These are phyloP conservation scores for Henricia sp. DNA, from an alignment of 53 echinoderm and acorn worm species.

Conservation along the genomic window DNA sequence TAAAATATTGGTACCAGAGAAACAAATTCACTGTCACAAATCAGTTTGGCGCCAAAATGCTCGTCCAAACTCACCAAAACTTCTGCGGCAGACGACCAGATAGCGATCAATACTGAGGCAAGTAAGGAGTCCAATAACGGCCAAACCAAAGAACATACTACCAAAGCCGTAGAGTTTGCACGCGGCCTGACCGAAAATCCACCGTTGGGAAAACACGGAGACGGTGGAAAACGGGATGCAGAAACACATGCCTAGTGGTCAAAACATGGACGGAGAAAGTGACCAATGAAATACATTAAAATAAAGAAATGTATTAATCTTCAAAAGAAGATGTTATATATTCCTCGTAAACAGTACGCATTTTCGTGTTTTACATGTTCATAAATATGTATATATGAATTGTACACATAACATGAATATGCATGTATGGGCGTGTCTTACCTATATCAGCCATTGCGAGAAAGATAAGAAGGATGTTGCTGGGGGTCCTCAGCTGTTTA, in stretches of 20 bases:
- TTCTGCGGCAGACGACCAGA: constrained; percentile 67
- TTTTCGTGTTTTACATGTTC: no score
- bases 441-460: constrained; percentile 68
- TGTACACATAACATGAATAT: no score
- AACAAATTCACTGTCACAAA: no score
- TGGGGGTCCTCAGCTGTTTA: constrained; percentile 71
- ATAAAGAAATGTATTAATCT: no score
- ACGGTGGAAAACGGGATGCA: constrained; percentile 77
- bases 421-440: no score
- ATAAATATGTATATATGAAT: no score
- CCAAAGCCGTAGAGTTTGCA: constrained; percentile 87
- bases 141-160: constrained; percentile 78
- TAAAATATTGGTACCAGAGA: no score
- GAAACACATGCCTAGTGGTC: constrained; percentile 29
- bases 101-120: constrained; percentile 79
- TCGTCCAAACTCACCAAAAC: constrained; percentile 66
- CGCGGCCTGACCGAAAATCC: constrained; percentile 76
- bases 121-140: constrained; percentile 76
- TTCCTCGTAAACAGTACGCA: no score
- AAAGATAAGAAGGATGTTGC: constrained; percentile 63
- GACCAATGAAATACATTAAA: no score
- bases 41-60: no score
- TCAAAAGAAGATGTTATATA: no score
- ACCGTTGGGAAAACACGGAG: constrained; percentile 65
- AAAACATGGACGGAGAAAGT: no score